A percentile compares a stretch with the other conserved stretches of the same genome.
Evolutionary conservation across 1,140 invertebrate species (phyloP).

Genomic region (Branchinecta lynchi): DNA sequence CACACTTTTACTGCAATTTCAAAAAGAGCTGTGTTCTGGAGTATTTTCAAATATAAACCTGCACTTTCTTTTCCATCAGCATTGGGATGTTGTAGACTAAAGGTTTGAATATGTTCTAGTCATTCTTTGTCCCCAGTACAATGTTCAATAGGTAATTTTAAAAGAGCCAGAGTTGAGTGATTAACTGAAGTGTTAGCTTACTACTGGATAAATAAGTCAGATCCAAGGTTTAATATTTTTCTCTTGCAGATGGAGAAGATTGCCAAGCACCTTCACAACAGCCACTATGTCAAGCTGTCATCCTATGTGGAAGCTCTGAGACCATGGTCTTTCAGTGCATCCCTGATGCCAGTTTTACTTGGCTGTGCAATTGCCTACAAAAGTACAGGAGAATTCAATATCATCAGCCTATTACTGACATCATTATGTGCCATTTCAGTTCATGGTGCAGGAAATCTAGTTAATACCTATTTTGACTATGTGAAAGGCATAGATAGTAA

Average conservation of each 20-base stretch:
- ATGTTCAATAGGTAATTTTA: too few species aligned
- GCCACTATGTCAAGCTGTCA: conserved; percentile 55
- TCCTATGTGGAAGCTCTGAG: conserved; percentile 69
- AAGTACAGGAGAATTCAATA: conserved; percentile 50
- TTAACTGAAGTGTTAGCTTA: too few species aligned
- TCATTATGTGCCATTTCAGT: conserved; percentile 71
- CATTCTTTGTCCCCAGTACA: too few species aligned
- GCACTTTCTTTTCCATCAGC: too few species aligned
- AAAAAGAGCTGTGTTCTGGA: too few species aligned
- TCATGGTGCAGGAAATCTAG: conserved; percentile 88
- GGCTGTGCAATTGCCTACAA: conserved; percentile 75
- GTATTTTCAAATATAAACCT: too few species aligned
- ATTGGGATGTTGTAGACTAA: too few species aligned
- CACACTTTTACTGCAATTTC: too few species aligned
- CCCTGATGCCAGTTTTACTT: conserved; percentile 69
- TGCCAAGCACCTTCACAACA: background rate
- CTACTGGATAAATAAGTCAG: too few species aligned
- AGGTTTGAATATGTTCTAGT: too few species aligned
- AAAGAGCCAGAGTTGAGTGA: too few species aligned
- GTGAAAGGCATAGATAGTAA: conserved; percentile 77
- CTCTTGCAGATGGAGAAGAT: background rate
- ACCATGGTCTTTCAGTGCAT: conserved; percentile 83
- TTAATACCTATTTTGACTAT: conserved; percentile 91
- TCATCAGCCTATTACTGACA: conserved; percentile 59
- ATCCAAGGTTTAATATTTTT: too few species aligned